These are phyloP conservation scores for Ochropacha duplaris DNA, from an alignment of 2,888 invertebrate species.

Conservation along the genomic window DNA sequence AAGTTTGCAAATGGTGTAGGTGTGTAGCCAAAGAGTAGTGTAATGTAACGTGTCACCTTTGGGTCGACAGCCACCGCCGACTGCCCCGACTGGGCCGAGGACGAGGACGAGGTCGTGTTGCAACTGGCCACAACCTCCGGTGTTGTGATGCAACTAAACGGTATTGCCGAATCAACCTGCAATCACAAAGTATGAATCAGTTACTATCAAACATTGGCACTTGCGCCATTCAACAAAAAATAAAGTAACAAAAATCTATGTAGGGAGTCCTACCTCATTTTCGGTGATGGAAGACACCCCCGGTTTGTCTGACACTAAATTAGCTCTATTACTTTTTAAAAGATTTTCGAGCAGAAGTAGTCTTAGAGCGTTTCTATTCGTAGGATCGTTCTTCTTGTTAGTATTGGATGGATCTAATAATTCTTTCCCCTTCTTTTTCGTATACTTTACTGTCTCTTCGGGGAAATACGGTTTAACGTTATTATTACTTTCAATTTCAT, in stretches of 20 bases:
- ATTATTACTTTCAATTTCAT: conserved; percentile 35
- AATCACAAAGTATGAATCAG: conserved; percentile 32
- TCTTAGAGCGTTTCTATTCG: conserved; percentile 59
- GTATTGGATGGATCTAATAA: conserved; percentile 28
- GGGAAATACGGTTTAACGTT: conserved; percentile 28
- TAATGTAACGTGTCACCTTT: conserved; percentile 52
- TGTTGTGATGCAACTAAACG: conserved; percentile 80
- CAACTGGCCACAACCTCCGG: conserved; percentile 76
- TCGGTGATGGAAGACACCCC: conserved; percentile 39
- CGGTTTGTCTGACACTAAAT: conserved; percentile 31
- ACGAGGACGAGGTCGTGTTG: conserved; percentile 66
- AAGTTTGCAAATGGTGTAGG: background rate
- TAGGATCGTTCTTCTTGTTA: conserved; percentile 40
- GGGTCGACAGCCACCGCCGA: conserved; percentile 62
- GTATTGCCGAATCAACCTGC: conserved; percentile 77
- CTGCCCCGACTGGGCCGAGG: too few species aligned
- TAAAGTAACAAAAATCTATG: conserved; percentile 16
- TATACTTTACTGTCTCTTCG: conserved; percentile 27
- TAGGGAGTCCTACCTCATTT: conserved; percentile 59
- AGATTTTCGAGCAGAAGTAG: conserved; percentile 60
- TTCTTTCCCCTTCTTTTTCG: conserved; percentile 40
- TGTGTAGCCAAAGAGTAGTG: conserved; percentile 6
- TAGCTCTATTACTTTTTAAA: conserved; percentile 51
- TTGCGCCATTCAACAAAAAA: conserved; percentile 6
- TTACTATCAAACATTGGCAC: background rate